Evolutionary conservation across 1,140 invertebrate genomes (phyloP), one percentile per base, ranked within the genome.

Genomic region (Anastatus disparis): DNA sequence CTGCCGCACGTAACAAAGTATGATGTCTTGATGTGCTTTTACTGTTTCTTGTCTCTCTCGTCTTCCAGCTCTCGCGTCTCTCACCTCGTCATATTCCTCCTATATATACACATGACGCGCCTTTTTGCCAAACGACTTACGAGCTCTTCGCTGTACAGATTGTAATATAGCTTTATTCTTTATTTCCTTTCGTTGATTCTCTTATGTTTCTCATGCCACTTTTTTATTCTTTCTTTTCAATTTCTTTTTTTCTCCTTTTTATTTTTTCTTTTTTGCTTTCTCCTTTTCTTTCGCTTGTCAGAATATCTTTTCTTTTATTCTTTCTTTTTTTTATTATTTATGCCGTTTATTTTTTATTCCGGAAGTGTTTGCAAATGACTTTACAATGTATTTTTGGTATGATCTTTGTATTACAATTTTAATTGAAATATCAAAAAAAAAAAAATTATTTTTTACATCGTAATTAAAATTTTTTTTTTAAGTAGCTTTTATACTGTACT

Each of bases 21-120:
- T 62, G 68, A 70, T 63, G 68, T 70, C 68, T 70, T 70, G 56
- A 62, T 70, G 46, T 20, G 44, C 48, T 42, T 44, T n/a, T 38
- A 31, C 31, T n/a, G 20, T 20, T 6, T n/a, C 48, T 7, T 24
- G 27, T 56, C 15, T 38, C n/a, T 10, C 4, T 1, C 27, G 53
- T 20, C 2, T 8, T 6, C 17, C 50, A 9, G 26, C 24, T 15
- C 50, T 2, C 50, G 50, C 26, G 24, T 2, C 50, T 6, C 10
- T 35, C 31, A 6, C 31, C 4, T 35, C 42, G 42, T 44, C 42
- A 15, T 7, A n/a, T n/a, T n/a, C n/a, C n/a, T n/a, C n/a, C n/a
- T n/a, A 13, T 15, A 15, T 44, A 44, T 15, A 6, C 6, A 13
- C n/a, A 13, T 15, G 3, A 44, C 42, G 6, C 6, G 3, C 42